These are phyloP conservation scores for Paramormyrops hopkinsi DNA, from an alignment of 2,797 vertebrate species.

Conservation along the genomic window DNA sequence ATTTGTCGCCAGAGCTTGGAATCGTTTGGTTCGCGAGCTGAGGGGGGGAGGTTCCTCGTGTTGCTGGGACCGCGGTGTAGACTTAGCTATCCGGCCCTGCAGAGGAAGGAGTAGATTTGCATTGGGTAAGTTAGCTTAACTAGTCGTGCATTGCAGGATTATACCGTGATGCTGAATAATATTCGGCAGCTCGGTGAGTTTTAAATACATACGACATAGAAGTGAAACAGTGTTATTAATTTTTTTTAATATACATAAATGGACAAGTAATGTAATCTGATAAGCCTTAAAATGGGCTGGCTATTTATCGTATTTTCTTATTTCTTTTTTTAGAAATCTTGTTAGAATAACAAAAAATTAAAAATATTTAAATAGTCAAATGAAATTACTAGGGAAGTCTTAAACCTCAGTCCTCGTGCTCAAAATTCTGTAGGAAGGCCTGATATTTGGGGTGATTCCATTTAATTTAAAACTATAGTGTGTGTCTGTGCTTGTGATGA, in stretches of 20 bases:
- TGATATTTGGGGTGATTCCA: neutral
- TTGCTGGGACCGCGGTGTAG: neutral
- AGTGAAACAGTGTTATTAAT: neutral
- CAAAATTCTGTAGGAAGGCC: neutral
- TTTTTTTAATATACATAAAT: neutral
- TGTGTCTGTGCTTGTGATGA: neutral
- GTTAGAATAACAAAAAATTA: neutral
- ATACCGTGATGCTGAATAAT: neutral
- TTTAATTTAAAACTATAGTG: neutral
- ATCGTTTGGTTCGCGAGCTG: neutral
- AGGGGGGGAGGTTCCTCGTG: too few species aligned
- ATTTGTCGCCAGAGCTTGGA: conserved; percentile 44
- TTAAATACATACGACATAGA: neutral
- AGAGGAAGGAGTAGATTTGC: neutral
- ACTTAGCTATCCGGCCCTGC: neutral
- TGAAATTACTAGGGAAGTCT: neutral
- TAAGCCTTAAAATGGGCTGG: neutral
- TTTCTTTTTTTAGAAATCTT: neutral
- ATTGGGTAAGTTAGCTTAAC: neutral
- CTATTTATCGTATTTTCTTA: neutral
- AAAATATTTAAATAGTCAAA: neutral
- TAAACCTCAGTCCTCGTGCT: neutral
- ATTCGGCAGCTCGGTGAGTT: neutral
- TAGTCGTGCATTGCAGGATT: neutral
- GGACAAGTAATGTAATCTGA: neutral